A percentile compares a stretch with the other conserved stretches of the same genome.
Evolutionary conservation across 2,113 vertebrate genomes (phyloP).

Genomic region (Theristicus caerulescens): DNA sequence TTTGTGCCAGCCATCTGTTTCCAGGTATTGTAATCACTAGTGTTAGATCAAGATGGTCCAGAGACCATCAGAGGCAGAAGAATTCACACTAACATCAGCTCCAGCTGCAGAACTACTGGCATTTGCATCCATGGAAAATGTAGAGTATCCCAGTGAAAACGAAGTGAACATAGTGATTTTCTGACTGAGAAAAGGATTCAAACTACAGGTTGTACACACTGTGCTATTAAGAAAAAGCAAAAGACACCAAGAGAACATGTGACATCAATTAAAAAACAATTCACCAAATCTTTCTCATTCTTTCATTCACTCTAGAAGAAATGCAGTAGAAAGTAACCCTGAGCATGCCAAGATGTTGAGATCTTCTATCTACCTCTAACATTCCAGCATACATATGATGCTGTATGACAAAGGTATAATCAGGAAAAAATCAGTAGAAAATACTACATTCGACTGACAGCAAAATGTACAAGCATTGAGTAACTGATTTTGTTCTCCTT

Average conservation of each 20-base stretch:
- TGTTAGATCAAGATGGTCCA: background rate
- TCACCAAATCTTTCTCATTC: background rate
- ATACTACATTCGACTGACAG: background rate
- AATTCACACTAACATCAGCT: background rate
- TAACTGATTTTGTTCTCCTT: background rate
- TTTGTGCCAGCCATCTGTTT: background rate
- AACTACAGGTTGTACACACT: background rate
- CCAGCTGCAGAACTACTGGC: background rate
- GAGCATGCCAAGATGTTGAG: background rate
- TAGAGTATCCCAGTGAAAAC: background rate
- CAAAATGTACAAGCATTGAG: background rate
- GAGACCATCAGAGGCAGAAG: background rate
- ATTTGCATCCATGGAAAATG: background rate
- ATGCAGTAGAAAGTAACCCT: background rate
- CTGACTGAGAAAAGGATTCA: background rate
- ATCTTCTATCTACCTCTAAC: background rate
- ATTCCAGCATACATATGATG: background rate
- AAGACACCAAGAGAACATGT: background rate
- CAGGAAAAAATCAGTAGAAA: background rate
- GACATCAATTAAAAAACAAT: background rate
- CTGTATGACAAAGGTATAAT: background rate
- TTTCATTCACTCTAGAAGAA: background rate
- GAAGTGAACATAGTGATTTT: background rate
- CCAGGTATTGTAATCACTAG: background rate
- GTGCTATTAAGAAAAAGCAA: background rate